Base-by-base conservation (phyloP, 2,888 invertebrate genomes). In the Helleia helle region DNA sequence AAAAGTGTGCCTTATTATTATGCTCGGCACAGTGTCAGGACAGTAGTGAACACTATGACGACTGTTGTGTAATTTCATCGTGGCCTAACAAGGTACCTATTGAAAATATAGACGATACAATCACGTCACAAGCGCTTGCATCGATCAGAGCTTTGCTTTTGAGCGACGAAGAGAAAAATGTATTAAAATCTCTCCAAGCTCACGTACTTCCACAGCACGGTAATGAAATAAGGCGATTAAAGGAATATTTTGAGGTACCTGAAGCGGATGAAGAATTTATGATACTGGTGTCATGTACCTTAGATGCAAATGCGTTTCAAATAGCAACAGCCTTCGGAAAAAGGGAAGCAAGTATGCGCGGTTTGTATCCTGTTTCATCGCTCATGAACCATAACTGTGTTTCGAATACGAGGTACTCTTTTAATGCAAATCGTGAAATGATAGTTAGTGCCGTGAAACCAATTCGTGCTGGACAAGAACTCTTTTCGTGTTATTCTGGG, bases 231-330 rank as follows among this genome's bases (percentile, higher is more conserved):
- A 77, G 77, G 50, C 57, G 84, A 9, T 59, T 91, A 36, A 85
- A 86, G 50, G 62, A 77, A 42, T 71, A 65, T 46, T 84, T 86
- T 42, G 67, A 83, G 17, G 76, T 90, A 50, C 71, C 72, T 4
- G 59, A 76, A 39, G 75, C 87, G n/a, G 89, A 90, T 29, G 85
- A 87, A 57, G 56, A 77, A 26, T 74, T 88, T 39, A 86, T 92
- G 86, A 68, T 66, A n/a, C 65, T 74, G 28, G 87, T 88, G 1
- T 89, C 90, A 54, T 77, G 84, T 40, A 85, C 87, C 11, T 74
- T 91, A 57, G 90, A 91, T 56, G 89, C 91, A 2, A 91, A 90
- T 61, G 89, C 91, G 25, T 91, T 89, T 61, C 89, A 90, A 79
- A 88, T 85, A 50, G 81, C 83, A 40, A 77, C 67, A 42, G 61